Base-by-base conservation (phyloP, 2,888 invertebrate species). In the Lasioglossum villosulum region DNA sequence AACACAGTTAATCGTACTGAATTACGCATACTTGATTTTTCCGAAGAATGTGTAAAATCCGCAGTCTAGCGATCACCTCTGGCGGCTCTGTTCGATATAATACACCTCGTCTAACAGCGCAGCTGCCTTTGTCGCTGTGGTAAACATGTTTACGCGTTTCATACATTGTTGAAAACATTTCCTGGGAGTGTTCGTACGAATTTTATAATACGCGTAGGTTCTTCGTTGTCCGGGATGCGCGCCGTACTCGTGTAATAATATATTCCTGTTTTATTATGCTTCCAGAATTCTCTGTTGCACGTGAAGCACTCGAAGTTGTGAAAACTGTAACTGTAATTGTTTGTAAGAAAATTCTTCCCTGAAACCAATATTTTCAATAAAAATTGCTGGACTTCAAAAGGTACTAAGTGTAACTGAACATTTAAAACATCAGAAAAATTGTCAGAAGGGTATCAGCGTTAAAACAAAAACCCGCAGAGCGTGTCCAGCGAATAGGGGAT, bases 71-170 rank as follows among this genome's bases (percentile, higher is more conserved):
- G 42, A 45, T 45, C 16, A 45, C 1, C n/a, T 39, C n/a, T n/a
- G 39, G 39, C n/a, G 6, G 14, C 70, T 27, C 2, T n/a, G n/a
- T 27, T 45, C 30, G 16, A 42, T 74, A 23, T 52, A 37, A 23
- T 52, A 37, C 48, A 19, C 14, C 34, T 0, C 12, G 14, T 12
- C 23, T 52, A 34, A 19, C 16, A 6, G 4, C 12, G 59, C 27
- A 59, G 27, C 48, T 30, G 5, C 34, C 27, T 19, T 71, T 56
- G 48, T 14, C n/a, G n/a, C 34, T n/a, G n/a, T n/a, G 52, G 74
- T 56, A 74, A 74, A 74, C 74, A 74, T 56, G 74, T 74, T 74
- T 74, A 74, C 56, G 37, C 23, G 10, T n/a, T 19, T 12, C n/a
- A 68, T 45, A 30, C 19, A 48, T 48, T 75, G 75, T 63, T 75